Evolutionary conservation across 1,140 invertebrate genomes (phyloP).

Genomic region (Leptonema lineaticorne): DNA sequence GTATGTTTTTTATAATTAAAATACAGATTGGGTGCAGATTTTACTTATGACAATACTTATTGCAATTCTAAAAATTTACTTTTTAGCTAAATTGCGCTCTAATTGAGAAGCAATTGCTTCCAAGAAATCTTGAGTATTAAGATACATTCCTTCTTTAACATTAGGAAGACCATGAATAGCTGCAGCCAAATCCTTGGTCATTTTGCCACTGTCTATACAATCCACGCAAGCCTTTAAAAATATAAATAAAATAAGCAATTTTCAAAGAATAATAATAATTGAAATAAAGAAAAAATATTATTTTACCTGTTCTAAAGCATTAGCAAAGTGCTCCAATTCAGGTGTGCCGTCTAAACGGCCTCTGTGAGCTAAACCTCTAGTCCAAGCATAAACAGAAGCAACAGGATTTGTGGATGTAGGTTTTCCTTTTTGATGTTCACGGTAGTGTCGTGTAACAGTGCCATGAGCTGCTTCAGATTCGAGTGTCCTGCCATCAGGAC

Average conservation of each 20-base stretch:
- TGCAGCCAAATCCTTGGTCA: constrained; percentile 89
- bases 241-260: background rate
- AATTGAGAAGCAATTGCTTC: constrained; percentile 78
- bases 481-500: constrained; percentile 87
- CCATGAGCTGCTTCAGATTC: constrained; percentile 92
- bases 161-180: constrained; percentile 81
- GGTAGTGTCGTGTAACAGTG: constrained; percentile 88
- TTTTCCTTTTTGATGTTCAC: constrained; percentile 78
- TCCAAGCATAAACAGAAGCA: constrained; percentile 93
- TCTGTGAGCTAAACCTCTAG: constrained; percentile 78
- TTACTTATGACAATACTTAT: background rate
- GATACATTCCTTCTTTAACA: constrained; percentile 76
- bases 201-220: constrained; percentile 82
- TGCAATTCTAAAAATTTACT: too few species aligned
- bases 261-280: constrained; percentile 13
- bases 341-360: constrained; percentile 79
- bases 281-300: too few species aligned
- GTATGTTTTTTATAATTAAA: too few species aligned
- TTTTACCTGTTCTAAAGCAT: constrained; percentile 55
- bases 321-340: constrained; percentile 63
- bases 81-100: constrained; percentile 54
- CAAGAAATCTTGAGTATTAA: constrained; percentile 85
- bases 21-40: too few species aligned
- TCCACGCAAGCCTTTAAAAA: constrained; percentile 72
- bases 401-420: constrained; percentile 89